Conservation (phyloP, 2,797 vertebrate species). For the Acipenser oxyrinchus region DNA sequence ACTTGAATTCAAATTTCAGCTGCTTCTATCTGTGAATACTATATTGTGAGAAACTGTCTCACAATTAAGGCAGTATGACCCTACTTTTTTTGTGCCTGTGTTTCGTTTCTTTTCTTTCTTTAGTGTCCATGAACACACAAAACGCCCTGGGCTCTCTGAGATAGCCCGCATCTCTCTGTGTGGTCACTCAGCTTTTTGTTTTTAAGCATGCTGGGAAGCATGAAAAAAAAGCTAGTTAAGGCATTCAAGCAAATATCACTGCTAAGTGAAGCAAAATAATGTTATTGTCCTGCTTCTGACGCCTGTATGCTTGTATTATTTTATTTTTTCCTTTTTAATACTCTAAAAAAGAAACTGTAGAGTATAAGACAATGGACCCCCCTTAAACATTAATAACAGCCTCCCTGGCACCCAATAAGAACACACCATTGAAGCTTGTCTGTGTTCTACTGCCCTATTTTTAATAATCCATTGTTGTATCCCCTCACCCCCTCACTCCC, state of each 20-base stretch:
- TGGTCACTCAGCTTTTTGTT: constrained; percentile 5
- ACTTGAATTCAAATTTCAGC: too few species aligned
- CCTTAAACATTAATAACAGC: too few species aligned
- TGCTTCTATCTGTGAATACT: background rate
- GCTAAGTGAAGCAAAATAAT: constrained; percentile 8
- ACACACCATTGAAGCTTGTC: too few species aligned
- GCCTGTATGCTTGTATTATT: background rate
- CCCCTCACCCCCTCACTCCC: too few species aligned
- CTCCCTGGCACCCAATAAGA: too few species aligned
- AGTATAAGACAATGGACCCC: too few species aligned
- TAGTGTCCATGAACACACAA: background rate
- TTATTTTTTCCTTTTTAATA: constrained; percentile 11
- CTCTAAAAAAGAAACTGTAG: constrained; percentile 1
- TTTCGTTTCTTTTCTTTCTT: too few species aligned
- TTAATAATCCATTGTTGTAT: too few species aligned
- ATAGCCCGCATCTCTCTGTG: background rate
- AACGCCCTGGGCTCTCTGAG: too few species aligned
- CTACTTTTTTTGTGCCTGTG: background rate
- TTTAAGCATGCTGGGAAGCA: constrained; percentile 1
- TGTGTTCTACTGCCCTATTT: too few species aligned
- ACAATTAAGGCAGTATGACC: background rate
- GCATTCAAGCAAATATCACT: constrained; percentile 6
- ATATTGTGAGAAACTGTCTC: background rate
- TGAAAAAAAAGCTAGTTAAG: background rate
- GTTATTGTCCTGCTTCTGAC: constrained; percentile 12